Percentiles rank a stretch among this genome's conserved stretches.
These are phyloP conservation scores for Etheostoma spectabile DNA, from an alignment of 2,113 vertebrate species.

Conservation along the genomic window DNA sequence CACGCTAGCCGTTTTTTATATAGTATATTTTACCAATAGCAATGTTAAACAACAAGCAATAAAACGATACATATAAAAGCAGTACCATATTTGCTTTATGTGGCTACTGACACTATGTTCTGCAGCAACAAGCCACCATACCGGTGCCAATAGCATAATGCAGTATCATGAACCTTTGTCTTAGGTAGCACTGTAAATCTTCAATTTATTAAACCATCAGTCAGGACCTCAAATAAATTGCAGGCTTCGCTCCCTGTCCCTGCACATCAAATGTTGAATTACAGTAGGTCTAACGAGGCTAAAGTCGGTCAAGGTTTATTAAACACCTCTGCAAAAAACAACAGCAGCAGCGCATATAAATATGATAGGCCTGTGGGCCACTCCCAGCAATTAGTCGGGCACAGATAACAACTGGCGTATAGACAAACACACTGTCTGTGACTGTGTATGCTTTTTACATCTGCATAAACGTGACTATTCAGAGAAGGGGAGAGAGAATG, in stretches of 20 bases:
- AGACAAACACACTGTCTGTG: constrained; percentile 9
- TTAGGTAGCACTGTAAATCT: background rate
- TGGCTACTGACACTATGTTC: background rate
- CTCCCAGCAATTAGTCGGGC: constrained; percentile 33
- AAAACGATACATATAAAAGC: background rate
- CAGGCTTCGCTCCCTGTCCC: background rate
- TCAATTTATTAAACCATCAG: constrained; percentile 20
- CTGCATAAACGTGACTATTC: constrained; percentile 17
- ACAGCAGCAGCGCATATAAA: constrained; percentile 17
- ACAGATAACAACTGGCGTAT: constrained; percentile 15
- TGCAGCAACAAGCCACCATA: background rate
- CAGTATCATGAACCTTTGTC: background rate
- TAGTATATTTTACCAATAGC: background rate
- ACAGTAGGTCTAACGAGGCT: background rate
- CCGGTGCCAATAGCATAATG: background rate
- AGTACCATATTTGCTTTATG: background rate
- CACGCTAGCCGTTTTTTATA: background rate
- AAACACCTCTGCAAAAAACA: background rate
- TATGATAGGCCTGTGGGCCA: no score
- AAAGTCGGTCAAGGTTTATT: background rate
- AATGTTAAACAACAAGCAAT: background rate
- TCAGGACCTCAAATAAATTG: background rate
- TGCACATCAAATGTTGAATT: background rate
- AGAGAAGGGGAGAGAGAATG: constrained; percentile 2
- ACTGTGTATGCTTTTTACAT: constrained; percentile 3